Evolutionary conservation across 2,113 vertebrate species (phyloP), one percentile per base, ranked within the genome.

Genomic region (Motacilla alba): DNA sequence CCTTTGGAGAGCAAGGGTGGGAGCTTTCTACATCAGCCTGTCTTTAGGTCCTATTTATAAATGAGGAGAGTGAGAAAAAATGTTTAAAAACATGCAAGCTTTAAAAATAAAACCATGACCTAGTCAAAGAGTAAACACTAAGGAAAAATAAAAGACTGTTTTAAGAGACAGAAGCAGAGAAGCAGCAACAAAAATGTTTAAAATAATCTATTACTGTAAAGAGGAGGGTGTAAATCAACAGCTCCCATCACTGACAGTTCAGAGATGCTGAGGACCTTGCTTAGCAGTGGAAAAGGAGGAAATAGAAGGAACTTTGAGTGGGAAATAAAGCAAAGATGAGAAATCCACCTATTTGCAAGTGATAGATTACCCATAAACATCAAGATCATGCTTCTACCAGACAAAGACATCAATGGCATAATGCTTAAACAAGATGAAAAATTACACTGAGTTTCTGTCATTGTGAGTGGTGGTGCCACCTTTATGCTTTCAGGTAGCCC

Each of bases 21-120:
- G 75, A 76, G 60, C 81, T 92, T 52, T 53, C 68, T 76, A 8
- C 43, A 76, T 28, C 55, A 87, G 74, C 41, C 47, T 73, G 43
- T 70, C 47, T 67, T 90, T 53, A 70, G 59, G 43, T 62, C 49
- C 87, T 96, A 80, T 94, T 95, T 97, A 91, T 92, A 93, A 89
- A 89, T 20, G 56, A 67, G 53, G 15, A 90, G 64, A 90, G 87
- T 85, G 59, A 95, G 90, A 86, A 94, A 93, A 92, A 91, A 83
- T 6, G 22, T 84, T 93, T 87, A 39, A 90, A 96, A 95, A 83
- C 89, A 90, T 37, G 59, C 60, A 53, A 75, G 78, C 53, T 95
- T 95, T 89, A 89, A 93, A 95, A 97, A 97, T 84, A 89, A 93
- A 96, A 82, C 62, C 6, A 2, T 87, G 76, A 78, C 95, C 92